Evolutionary conservation across 1,140 invertebrate genomes (phyloP), one percentile per base, ranked within the genome.

Genomic region (Zaprionus inermis): DNA sequence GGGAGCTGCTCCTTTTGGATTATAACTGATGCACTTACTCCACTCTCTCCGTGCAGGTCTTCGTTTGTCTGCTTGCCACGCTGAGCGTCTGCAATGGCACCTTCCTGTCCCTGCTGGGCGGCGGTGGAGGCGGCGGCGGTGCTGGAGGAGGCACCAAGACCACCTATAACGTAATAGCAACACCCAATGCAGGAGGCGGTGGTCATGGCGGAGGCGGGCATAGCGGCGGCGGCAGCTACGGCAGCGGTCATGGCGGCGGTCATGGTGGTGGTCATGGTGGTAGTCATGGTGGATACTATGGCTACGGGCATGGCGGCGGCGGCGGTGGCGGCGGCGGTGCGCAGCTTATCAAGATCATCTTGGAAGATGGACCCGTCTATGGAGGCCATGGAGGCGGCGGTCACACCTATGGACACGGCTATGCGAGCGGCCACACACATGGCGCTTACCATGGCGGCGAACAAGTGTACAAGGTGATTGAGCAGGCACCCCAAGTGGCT

Each of bases 391-490:
- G 57, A 41, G 44, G 61, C 20, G 55, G 58, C 28, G 78, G 64
- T 1, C 49, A 71, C 18, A 54, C 64, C 41, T 71, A 86, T 22
- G 65, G 64, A 2, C 69, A 82, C 24, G 72, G 54, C n/a, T 65
- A 79, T 58, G 68, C 52, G 20, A 55, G 55, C 36, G 73, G 52
- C 2, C 72, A 78, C 46, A 34, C 20, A 28, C 77, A 80, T 0
- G 58, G 41, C 10, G 57, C 51, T 57, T 60, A 77, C 9, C 38
- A 44, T 18, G 77, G 74, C 34, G 76, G 74, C 41, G 76, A 77
- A 6, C 83, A 91, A 56, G 67, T 91, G 24, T 91, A 61, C 70
- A 91, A 91, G 69, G 65, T 91, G 44, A 91, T 91, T 14, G 83
- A 89, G 52, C 78, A 91, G 22, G 64, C 79, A 14, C 57, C 78